A percentile compares a stretch with the other conserved stretches of the same genome.
Conservation (phyloP, 1,140 invertebrate genomes). For the Drosophila bifasciata region DNA sequence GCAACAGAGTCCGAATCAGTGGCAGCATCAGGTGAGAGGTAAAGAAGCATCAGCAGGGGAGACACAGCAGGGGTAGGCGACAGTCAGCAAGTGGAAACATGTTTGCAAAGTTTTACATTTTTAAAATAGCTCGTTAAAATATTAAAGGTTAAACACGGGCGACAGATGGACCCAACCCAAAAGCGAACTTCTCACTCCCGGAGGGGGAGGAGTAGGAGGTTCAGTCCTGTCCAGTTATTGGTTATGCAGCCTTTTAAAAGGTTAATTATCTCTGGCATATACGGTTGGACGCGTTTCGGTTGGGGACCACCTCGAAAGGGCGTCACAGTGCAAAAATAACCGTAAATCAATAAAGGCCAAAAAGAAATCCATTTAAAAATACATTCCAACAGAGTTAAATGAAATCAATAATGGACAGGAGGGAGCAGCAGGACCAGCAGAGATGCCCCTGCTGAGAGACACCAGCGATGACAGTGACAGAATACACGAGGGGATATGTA, state of each 20-base stretch:
- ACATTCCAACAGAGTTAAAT: slow-evolving; percentile 11
- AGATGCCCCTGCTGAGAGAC: background rate
- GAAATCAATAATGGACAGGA: slow-evolving; percentile 41
- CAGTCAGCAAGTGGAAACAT: slow-evolving; percentile 53
- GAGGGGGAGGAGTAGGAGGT: too few relatives aligned
- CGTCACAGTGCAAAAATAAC: slow-evolving; percentile 37
- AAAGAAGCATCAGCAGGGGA: slow-evolving; percentile 1
- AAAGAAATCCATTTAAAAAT: slow-evolving; percentile 36
- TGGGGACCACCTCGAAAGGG: slow-evolving; percentile 26
- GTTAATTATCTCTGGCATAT: slow-evolving; percentile 80
- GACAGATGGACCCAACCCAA: background rate
- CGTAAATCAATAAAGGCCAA: slow-evolving; percentile 57
- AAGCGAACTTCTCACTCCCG: too few relatives aligned
- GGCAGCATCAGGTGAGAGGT: slow-evolving; percentile 6
- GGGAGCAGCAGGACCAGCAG: background rate
- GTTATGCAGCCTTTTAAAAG: slow-evolving; percentile 61
- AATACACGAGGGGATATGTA: too few relatives aligned
- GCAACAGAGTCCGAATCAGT: background rate
- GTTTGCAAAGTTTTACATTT: slow-evolving; percentile 80
- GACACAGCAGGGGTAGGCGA: slow-evolving; percentile 1
- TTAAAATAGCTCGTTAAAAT: slow-evolving; percentile 81
- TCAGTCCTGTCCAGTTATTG: slow-evolving; percentile 15
- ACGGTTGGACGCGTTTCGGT: slow-evolving; percentile 60
- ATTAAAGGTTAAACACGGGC: slow-evolving; percentile 71
- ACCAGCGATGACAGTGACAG: slow-evolving; percentile 4